Conservation (phyloP, 1,140 invertebrate genomes). For the Monochamus saltuarius region DNA sequence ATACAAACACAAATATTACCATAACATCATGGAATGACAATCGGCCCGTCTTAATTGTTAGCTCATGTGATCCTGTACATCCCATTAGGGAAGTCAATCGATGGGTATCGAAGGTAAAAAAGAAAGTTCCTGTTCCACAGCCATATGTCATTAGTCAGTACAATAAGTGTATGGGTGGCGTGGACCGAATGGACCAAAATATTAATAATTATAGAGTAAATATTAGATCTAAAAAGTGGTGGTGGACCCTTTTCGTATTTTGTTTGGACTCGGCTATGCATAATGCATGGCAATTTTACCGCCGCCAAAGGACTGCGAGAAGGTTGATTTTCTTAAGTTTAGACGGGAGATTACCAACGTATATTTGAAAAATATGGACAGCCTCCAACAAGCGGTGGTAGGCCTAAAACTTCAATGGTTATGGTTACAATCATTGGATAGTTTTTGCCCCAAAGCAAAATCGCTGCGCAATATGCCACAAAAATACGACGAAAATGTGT, state of each 20-base stretch:
- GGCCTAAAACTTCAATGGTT: no score
- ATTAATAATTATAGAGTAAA: conserved; percentile 31
- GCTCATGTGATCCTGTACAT: no score
- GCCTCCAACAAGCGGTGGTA: no score
- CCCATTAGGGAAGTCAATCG: no score
- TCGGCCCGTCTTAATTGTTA: no score
- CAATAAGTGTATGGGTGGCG: conserved; percentile 47
- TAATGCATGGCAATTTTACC: conserved; percentile 20
- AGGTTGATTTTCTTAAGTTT: conserved; percentile 25
- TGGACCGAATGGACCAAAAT: conserved; percentile 38
- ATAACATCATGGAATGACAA: no score
- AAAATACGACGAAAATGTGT: no score
- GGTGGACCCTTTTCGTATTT: conserved; percentile 34
- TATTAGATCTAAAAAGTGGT: conserved; percentile 36
- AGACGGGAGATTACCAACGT: conserved; percentile 12
- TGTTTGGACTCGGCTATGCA: conserved; percentile 37
- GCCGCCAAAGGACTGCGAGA: neutral
- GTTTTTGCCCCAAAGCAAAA: no score
- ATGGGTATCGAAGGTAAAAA: no score
- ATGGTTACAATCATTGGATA: no score
- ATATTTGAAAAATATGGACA: neutral
- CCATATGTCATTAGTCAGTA: conserved; percentile 35
- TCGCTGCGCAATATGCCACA: no score
- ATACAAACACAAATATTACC: no score
- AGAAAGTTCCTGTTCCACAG: conserved; percentile 14